A percentile compares a stretch with the other conserved stretches of the same genome.
Conservation (phyloP, 2,888 invertebrate species). For the Caenorhabditis imperialis region DNA sequence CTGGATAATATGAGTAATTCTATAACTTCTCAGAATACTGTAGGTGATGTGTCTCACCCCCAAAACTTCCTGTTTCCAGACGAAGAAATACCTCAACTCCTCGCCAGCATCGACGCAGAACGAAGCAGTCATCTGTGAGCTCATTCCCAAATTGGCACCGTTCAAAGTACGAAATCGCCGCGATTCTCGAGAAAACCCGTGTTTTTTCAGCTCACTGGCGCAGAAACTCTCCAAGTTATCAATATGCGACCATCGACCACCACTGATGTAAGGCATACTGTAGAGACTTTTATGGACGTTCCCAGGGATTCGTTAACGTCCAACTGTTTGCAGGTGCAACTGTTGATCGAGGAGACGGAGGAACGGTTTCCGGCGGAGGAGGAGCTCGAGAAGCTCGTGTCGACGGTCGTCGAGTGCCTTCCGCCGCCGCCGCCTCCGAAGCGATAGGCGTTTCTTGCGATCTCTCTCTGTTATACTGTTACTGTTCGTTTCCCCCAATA, state of each 20-base stretch:
- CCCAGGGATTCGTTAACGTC: too few relatives aligned
- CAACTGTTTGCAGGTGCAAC: conserved; percentile 63
- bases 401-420: conserved; percentile 44
- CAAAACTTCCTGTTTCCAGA: conserved; percentile 43
- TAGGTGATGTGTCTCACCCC: too few relatives aligned
- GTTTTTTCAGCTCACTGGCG: conserved; percentile 56
- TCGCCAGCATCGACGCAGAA: conserved; percentile 57
- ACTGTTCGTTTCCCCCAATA: conserved; percentile 30
- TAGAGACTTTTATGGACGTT: too few relatives aligned
- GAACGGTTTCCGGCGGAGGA: conserved; percentile 61
- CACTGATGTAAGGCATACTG: conserved; percentile 40
- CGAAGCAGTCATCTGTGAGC: conserved; percentile 38
- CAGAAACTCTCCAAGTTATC: conserved; percentile 63
- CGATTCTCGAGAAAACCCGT: not conserved
- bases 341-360: conserved; percentile 67
- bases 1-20: too few relatives aligned
- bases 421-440: conserved; percentile 53
- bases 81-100: conserved; percentile 53
- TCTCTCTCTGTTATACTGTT: conserved; percentile 15
- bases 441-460: conserved; percentile 9
- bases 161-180: conserved; percentile 34
- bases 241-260: conserved; percentile 58
- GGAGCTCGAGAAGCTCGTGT: conserved; percentile 48
- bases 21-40: too few relatives aligned
- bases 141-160: conserved; percentile 50